Percentiles rank a stretch among this genome's conserved stretches.
Conservation (phyloP, 2,797 vertebrate genomes). For the Melanotaenia pygmaea region DNA sequence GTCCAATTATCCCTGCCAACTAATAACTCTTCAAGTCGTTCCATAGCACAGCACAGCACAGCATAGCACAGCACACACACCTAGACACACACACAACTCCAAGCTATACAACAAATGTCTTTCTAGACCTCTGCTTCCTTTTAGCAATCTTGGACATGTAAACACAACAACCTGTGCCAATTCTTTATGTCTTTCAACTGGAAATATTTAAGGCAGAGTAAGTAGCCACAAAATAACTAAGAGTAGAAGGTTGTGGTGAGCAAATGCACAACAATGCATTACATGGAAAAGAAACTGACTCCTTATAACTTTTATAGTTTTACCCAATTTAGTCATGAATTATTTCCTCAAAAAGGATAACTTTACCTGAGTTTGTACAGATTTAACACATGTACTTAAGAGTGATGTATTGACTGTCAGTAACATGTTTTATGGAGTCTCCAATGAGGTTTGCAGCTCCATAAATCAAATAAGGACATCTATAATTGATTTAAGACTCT, state of each 20-base stretch:
- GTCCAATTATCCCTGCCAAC: slow-evolving; percentile 81
- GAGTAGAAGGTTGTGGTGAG: neutral
- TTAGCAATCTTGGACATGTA: slow-evolving; percentile 6
- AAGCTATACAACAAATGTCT: slow-evolving; percentile 32
- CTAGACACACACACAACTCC: slow-evolving; percentile 18
- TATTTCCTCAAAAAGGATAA: neutral
- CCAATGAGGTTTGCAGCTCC: neutral
- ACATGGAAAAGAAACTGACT: neutral
- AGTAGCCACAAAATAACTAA: neutral
- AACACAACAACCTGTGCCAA: slow-evolving; percentile 4
- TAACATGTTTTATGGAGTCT: neutral
- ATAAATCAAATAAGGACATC: neutral
- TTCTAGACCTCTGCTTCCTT: slow-evolving; percentile 17
- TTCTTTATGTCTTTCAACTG: too few relatives aligned
- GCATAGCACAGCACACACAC: slow-evolving; percentile 7
- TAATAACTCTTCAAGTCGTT: slow-evolving; percentile 74
- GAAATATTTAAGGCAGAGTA: slow-evolving; percentile 21
- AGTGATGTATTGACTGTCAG: neutral
- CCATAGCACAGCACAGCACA: slow-evolving; percentile 37
- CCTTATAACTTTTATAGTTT: neutral
- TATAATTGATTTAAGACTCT: neutral
- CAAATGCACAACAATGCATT: neutral
- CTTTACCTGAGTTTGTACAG: neutral
- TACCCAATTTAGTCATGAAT: neutral
- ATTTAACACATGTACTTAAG: neutral